These are phyloP conservation scores for Drosophila burlai DNA, from an alignment of 1,140 invertebrate species.

Conservation along the genomic window DNA sequence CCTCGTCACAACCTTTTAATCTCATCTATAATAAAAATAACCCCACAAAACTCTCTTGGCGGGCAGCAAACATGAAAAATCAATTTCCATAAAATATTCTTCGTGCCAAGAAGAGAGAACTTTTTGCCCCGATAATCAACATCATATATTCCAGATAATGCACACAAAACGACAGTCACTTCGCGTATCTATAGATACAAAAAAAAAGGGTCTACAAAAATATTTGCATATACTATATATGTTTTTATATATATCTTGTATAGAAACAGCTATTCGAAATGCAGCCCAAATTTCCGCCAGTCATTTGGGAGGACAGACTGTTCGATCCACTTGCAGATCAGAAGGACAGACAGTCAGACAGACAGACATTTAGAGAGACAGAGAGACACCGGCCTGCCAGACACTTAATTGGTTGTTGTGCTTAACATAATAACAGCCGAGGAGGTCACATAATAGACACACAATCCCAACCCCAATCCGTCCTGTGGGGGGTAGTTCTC, in stretches of 20 bases:
- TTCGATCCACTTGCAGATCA: constrained; percentile 31
- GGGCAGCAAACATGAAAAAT: constrained; percentile 30
- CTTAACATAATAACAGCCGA: constrained; percentile 75
- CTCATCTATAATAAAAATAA: constrained; percentile 11
- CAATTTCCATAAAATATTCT: constrained; percentile 37
- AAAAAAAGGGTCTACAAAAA: constrained; percentile 12
- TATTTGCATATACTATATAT: constrained; percentile 33
- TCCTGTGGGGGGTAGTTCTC: constrained; percentile 45
- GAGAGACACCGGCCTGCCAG: constrained; percentile 47
- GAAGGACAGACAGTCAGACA: constrained; percentile 23
- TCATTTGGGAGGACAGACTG: constrained; percentile 25
- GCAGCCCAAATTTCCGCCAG: constrained; percentile 36
- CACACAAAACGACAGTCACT: constrained; percentile 30
- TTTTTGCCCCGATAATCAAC: constrained; percentile 26
- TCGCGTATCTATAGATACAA: constrained; percentile 40
- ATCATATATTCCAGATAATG: constrained; percentile 40
- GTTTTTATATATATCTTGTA: not conserved
- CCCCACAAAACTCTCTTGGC: constrained; percentile 2
- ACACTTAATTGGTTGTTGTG: constrained; percentile 81
- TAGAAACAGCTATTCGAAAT: constrained; percentile 9
- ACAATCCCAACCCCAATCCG: constrained; percentile 1
- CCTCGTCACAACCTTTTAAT: constrained; percentile 21
- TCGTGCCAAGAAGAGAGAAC: constrained; percentile 7
- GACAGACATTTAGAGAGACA: not conserved
- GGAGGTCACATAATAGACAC: constrained; percentile 77